phyloP scores from a whole-genome alignment of 1,140 invertebrate species.

The Heliconius congener region DNA sequence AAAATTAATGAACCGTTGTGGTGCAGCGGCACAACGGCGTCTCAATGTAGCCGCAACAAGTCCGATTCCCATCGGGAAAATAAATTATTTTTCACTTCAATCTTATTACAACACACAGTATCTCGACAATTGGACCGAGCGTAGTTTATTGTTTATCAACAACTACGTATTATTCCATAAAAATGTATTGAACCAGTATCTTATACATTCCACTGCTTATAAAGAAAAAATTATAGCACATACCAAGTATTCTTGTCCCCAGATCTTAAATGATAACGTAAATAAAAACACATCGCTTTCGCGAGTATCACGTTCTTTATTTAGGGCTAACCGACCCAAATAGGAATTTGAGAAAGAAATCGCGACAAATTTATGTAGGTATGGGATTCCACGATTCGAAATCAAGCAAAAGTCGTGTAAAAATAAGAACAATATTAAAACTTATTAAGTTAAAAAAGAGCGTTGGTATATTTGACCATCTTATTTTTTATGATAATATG shows the following conservation, averaged over 20 bases:
- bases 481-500: background rate
- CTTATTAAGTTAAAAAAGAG: constrained; percentile 54
- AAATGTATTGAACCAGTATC: too few species aligned
- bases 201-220: background rate
- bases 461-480: background rate
- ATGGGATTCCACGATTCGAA: background rate
- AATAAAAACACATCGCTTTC: constrained; percentile 44
- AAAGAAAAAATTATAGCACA: background rate
- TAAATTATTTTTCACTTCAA: too few species aligned
- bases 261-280: background rate
- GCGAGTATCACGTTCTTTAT: constrained; percentile 53
- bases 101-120: too few species aligned
- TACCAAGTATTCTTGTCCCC: background rate
- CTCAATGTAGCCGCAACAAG: too few species aligned
- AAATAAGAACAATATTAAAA: constrained; percentile 66
- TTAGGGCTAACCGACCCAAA: constrained; percentile 55
- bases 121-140: too few species aligned
- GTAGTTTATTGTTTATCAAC: too few species aligned
- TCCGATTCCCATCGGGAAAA: too few species aligned
- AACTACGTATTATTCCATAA: too few species aligned
- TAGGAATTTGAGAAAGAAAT: background rate
- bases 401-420: constrained; percentile 17
- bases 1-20: too few species aligned
- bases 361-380: background rate
- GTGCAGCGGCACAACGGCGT: too few species aligned